Evolutionary conservation across 2,888 invertebrate genomes (phyloP), one percentile per base, ranked within the genome.

Genomic region (Spatulosminthurus flaviceps): DNA sequence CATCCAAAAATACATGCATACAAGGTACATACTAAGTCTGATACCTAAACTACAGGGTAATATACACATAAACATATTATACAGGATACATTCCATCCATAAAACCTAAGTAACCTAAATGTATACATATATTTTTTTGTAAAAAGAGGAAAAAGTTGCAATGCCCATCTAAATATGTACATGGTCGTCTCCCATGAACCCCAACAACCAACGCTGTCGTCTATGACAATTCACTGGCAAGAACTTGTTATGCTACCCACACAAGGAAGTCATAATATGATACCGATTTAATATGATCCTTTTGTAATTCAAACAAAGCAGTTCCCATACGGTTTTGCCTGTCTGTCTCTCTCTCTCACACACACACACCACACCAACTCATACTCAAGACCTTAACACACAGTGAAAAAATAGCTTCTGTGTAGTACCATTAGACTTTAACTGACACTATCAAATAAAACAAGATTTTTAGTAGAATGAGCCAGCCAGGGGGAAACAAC

Each of bases 261-360:
- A 51, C 51, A 51, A 51, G 51, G 51, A 51, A 51, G 51, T 51
- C 51, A 51, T 51, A 51, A 51, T 51, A 51, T 51, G 51, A 51
- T 51, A 51, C 51, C 51, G 51, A 51, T 51, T 51, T 51, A 51
- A 51, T 51, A 51, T 51, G 51, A 51, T 51, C 51, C 51, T n/a
- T 51, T 51, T 51, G 51, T 51, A 51, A 51, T 51, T 51, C 51
- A 13, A 51, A 51, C 51, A 51, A 51, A 51, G 51, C 51, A 51
- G 51, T 51, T 51, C 51, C 51, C 51, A 51, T 51, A 51, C 51
- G 51, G 51, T 51, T 51, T 51, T 51, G 51, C 16, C 16, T n/a
- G 51, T 51, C 16, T n/a, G 51, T 51, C n/a, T 2, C n/a, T 51
- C 9, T 4, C 51, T 51, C 16, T 2, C 16, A 19, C n/a, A 51